Percentiles rank a stretch among this genome's conserved stretches.
phyloP scores from a whole-genome alignment of 2,888 invertebrate species.

The Nasonia oneida region DNA sequence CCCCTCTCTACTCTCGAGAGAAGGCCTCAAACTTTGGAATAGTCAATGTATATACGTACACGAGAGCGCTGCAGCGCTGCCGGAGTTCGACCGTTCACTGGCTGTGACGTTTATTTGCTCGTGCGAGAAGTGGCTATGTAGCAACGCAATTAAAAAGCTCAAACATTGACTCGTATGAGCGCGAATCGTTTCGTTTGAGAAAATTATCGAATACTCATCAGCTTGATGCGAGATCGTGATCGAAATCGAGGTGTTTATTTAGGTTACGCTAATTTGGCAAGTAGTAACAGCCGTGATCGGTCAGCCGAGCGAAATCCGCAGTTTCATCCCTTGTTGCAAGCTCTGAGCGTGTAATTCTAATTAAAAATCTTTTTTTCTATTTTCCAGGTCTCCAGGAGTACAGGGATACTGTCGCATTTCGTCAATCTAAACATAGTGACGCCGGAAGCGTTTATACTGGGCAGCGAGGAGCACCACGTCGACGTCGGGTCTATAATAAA shows the following conservation, averaged over 20 bases:
- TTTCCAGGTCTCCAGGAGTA: constrained; percentile 89
- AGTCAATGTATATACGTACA: constrained; percentile 17
- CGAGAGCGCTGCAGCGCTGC: not conserved
- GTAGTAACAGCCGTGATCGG: not conserved
- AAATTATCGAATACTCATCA: no score
- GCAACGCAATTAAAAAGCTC: not conserved
- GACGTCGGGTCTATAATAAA: constrained; percentile 94
- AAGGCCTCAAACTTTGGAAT: constrained; percentile 27
- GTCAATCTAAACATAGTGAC: constrained; percentile 93
- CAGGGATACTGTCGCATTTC: constrained; percentile 91
- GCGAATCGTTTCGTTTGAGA: no score
- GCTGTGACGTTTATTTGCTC: not conserved
- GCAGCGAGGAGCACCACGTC: constrained; percentile 92
- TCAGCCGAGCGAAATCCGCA: not conserved
- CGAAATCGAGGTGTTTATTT: not conserved
- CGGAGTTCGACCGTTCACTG: constrained; percentile 13
- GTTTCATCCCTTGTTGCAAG: not conserved
- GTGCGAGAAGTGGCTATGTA: not conserved
- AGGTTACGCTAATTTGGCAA: not conserved
- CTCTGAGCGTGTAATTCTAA: not conserved
- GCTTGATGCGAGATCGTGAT: no score
- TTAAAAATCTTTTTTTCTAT: not conserved
- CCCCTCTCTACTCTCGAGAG: not conserved
- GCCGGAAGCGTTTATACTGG: constrained; percentile 93
- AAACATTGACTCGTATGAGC: not conserved